phyloP scores from a whole-genome alignment of 2,113 vertebrate species.

The Cisticola juncidis region DNA sequence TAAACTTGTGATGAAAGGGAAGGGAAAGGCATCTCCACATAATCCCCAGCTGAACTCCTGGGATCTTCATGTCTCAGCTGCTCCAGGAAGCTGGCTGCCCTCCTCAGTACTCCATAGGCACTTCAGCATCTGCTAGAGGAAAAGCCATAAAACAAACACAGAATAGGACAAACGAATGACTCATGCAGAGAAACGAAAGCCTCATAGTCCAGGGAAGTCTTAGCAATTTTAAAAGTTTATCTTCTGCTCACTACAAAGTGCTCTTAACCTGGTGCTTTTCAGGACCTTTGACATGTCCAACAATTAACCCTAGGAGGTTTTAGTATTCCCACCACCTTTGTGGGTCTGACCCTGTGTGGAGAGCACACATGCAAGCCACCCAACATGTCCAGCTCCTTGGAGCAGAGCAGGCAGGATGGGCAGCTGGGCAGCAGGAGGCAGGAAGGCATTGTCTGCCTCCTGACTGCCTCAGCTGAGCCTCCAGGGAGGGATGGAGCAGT shows the following conservation, averaged over 20 bases:
- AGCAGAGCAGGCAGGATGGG: background rate
- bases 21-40: background rate
- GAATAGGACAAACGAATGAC: background rate
- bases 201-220: background rate
- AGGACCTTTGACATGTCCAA: background rate
- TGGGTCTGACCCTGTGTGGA: background rate
- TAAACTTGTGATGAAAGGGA: background rate
- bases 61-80: background rate
- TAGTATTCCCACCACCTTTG: background rate
- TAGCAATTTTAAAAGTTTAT: background rate
- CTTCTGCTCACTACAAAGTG: background rate
- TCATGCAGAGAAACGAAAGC: background rate
- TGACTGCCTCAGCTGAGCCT: background rate
- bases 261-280: background rate
- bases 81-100: background rate
- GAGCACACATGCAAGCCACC: background rate
- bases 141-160: background rate
- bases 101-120: background rate
- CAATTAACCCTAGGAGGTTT: background rate
- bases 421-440: background rate
- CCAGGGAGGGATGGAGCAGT: rapidly evolving
- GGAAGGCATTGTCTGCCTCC: background rate
- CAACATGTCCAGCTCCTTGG: rapidly evolving
- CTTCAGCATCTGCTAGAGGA: background rate
- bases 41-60: background rate